A percentile compares a stretch with the other conserved stretches of the same genome.
These are phyloP conservation scores for Daktulosphaira vitifoliae DNA, from an alignment of 1,140 invertebrate genomes.

Conservation along the genomic window DNA sequence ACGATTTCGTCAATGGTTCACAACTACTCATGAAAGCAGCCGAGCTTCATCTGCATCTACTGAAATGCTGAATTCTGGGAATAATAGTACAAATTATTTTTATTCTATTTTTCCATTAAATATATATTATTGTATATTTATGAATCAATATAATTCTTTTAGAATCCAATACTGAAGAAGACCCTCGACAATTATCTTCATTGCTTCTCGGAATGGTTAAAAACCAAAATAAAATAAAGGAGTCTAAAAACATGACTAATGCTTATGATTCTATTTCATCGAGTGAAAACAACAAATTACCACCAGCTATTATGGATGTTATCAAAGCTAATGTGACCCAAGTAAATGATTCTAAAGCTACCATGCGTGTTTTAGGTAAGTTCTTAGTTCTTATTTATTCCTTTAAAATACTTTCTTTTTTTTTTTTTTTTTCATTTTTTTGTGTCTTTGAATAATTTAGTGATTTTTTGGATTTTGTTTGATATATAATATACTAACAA, in stretches of 20 bases:
- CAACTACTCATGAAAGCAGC: slow-evolving; percentile 19
- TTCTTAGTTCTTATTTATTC: not conserved
- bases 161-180: slow-evolving; percentile 2
- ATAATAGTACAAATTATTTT: slow-evolving; percentile 11
- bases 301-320: slow-evolving; percentile 27
- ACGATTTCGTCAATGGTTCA: slow-evolving; percentile 29
- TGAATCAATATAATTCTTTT: not conserved
- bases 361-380: slow-evolving; percentile 22
- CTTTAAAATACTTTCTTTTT: too few species aligned
- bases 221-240: not conserved
- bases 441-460: too few species aligned
- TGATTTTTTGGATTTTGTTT: too few species aligned
- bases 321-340: slow-evolving; percentile 18
- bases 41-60: slow-evolving; percentile 23
- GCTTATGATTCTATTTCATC: slow-evolving; percentile 19
- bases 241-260: slow-evolving; percentile 26
- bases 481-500: too few species aligned
- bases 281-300: slow-evolving; percentile 26
- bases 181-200: slow-evolving; percentile 18
- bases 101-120: too few species aligned
- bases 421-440: too few species aligned
- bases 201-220: slow-evolving; percentile 27
- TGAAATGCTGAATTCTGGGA: slow-evolving; percentile 29
- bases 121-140: too few species aligned
- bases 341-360: slow-evolving; percentile 7